These are phyloP conservation scores for Acleris sparsana DNA, from an alignment of 2,888 invertebrate genomes.

Conservation along the genomic window DNA sequence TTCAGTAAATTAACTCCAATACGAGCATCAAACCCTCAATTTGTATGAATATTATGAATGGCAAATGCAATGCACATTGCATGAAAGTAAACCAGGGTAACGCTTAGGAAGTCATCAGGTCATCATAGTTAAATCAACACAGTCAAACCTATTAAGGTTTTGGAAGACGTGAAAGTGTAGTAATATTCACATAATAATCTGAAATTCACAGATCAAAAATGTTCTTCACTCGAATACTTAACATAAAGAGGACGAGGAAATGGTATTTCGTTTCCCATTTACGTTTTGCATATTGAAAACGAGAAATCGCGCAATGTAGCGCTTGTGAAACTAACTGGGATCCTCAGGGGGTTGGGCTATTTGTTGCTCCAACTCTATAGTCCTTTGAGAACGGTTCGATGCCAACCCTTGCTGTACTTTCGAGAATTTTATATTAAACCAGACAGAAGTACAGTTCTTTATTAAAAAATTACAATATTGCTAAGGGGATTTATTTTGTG, in stretches of 20 bases:
- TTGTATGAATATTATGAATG: slow-evolving; percentile 12
- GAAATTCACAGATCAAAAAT: neutral
- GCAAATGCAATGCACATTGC: neutral
- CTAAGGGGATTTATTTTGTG: neutral
- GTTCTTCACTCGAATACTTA: slow-evolving; percentile 13
- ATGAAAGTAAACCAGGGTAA: slow-evolving; percentile 8
- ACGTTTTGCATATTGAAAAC: slow-evolving; percentile 35
- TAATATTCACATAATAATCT: neutral
- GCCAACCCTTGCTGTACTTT: neutral
- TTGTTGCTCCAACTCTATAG: slow-evolving; percentile 16
- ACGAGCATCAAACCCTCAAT: slow-evolving; percentile 6
- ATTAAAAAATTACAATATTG: neutral
- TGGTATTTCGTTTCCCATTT: slow-evolving; percentile 27
- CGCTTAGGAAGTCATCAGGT: neutral
- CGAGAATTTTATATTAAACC: neutral
- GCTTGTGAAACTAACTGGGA: slow-evolving; percentile 46
- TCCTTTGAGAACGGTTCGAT: slow-evolving; percentile 6
- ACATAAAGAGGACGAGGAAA: slow-evolving; percentile 13
- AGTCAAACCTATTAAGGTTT: too few species aligned
- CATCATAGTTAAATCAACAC: neutral
- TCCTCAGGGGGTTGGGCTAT: slow-evolving; percentile 41
- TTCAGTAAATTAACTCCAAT: neutral
- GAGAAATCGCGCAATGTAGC: slow-evolving; percentile 33
- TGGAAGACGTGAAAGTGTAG: too few species aligned
- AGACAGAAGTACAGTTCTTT: neutral